Conservation (phyloP, 2,113 vertebrate genomes). For the Colossoma macropomum region DNA sequence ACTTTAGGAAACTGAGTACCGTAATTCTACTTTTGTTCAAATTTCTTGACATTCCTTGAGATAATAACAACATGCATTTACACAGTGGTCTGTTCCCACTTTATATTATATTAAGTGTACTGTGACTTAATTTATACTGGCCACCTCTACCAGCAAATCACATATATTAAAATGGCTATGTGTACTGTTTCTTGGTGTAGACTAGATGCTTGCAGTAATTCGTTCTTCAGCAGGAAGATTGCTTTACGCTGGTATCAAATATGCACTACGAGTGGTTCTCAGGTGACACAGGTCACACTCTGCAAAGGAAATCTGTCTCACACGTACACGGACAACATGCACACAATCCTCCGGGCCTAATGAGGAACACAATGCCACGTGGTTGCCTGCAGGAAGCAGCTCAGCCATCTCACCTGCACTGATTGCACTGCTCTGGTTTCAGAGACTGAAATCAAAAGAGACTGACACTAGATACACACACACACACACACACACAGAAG, state of each 20-base stretch:
- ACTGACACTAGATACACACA: not conserved
- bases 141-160: not conserved
- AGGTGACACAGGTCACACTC: not conserved
- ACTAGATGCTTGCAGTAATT: not conserved
- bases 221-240: not conserved
- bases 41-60: no score
- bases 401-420: not conserved
- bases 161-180: not conserved
- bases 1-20: no score
- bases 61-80: no score
- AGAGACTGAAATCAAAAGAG: not conserved
- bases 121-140: no score
- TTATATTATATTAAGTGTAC: no score
- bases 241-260: not conserved
- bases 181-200: no score
- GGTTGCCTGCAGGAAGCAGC: not conserved
- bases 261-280: not conserved
- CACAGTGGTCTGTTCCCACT: no score
- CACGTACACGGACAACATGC: not conserved
- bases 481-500: conserved; percentile 8
- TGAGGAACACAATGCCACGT: conserved; percentile 1
- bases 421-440: not conserved
- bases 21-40: no score
- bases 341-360: not conserved
- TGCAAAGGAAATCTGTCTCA: conserved; percentile 12